Evolutionary conservation across 2,113 vertebrate species (phyloP), one percentile per base, ranked within the genome.

Genomic region (Saguinus midas): DNA sequence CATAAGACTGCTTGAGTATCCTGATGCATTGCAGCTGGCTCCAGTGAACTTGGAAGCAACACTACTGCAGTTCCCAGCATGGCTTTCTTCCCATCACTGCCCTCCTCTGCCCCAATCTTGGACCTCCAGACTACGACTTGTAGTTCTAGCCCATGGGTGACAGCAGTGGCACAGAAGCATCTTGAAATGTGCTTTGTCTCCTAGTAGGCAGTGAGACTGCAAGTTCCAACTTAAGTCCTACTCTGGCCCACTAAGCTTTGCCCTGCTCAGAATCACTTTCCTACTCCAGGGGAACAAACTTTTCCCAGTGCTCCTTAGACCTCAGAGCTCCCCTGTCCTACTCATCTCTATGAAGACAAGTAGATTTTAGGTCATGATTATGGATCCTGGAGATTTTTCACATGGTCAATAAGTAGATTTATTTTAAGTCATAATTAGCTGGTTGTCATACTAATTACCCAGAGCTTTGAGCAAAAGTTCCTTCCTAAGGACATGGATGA

Each of bases 31-130:
- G 72, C 45, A 20, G 73, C 14, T 21, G 43, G 52, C n/a, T 32
- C 48, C 64, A 5, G 37, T 0, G 85, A 90, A 37, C 20, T 18
- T 2, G 21, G 40, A 78, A 32, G 14, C 0, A 45, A 27, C 61
- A 29, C 6, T 45, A 96, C 97, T 96, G 98, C 97, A 98, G 1
- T 88, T 95, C 97, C 97, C 97, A 93, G 96, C 84, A 97, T 85
- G 87, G 92, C 91, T 90, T 55, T 25, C 61, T 85, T 23, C 72
- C 75, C 43, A 48, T 25, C 16, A 0, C 10, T 25, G 48, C 72
- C 52, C 86, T 10, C 9, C 89, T 85, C 91, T 43, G 12, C 66
- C 90, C 57, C 8, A 8, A 40, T 52, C 76, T 87, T 0, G 17
- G 81, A 37, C 66, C 5, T 1, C 50, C 64, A n/a, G 29, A 87